These are phyloP conservation scores for Datnioides undecimradiatus DNA, from an alignment of 2,113 vertebrate species.

Conservation along the genomic window DNA sequence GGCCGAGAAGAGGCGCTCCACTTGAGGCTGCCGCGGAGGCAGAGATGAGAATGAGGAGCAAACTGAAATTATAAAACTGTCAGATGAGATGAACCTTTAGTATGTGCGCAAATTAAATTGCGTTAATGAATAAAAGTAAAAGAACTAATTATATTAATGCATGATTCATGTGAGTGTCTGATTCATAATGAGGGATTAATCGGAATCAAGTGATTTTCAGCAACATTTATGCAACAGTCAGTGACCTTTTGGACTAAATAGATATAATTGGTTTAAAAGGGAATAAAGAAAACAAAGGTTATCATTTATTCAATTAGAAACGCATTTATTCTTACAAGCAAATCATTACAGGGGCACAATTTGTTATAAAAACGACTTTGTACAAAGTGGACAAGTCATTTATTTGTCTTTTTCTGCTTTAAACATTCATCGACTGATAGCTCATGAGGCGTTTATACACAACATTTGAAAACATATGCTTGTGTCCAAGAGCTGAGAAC, in stretches of 20 bases:
- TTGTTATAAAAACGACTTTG: not conserved
- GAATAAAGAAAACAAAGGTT: not conserved
- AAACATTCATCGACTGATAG: not conserved
- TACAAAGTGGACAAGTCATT: not conserved
- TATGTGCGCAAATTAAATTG: conserved; percentile 26
- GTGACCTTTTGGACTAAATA: not conserved
- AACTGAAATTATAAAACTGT: conserved; percentile 22
- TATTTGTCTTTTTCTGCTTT: not conserved
- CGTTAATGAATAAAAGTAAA: conserved; percentile 48
- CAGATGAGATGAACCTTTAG: conserved; percentile 39
- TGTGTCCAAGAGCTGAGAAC: no score
- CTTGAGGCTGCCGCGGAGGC: conserved; percentile 22
- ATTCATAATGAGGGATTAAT: not conserved
- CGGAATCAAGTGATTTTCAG: not conserved
- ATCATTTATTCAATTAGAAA: not conserved
- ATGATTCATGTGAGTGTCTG: conserved; percentile 1
- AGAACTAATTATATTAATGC: conserved; percentile 32
- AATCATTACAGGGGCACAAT: not conserved
- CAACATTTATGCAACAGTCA: not conserved
- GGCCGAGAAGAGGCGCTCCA: conserved; percentile 1
- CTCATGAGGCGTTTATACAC: not conserved
- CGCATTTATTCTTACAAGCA: accelerated
- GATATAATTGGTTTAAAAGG: not conserved
- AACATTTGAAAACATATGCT: not conserved
- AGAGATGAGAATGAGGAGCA: conserved; percentile 16